A percentile compares a stretch with the other conserved stretches of the same genome.
These are phyloP conservation scores for Periplaneta americana DNA, from an alignment of 1,140 invertebrate genomes.

Conservation along the genomic window DNA sequence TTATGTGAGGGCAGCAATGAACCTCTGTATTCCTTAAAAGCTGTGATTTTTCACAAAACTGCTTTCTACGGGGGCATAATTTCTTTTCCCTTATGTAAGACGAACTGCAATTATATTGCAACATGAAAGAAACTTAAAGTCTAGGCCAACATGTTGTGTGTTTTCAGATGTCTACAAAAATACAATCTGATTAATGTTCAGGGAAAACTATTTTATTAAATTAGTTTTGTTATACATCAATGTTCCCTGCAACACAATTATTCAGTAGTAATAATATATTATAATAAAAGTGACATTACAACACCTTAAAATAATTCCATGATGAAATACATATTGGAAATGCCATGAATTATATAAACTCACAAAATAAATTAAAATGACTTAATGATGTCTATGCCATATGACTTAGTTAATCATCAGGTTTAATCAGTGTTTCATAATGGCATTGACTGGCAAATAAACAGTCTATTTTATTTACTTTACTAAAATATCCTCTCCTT, in stretches of 20 bases:
- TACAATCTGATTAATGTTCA: neutral
- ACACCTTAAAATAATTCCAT: neutral
- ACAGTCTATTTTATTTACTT: neutral
- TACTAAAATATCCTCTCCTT: neutral
- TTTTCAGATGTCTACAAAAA: too few species aligned
- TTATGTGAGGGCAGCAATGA: too few species aligned
- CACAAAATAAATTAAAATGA: neutral
- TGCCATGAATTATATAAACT: neutral
- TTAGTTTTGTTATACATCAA: neutral
- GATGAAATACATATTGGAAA: neutral
- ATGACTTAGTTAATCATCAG: neutral
- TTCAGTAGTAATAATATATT: neutral
- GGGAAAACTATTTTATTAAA: neutral
- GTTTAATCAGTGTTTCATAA: neutral
- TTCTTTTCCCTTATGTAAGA: too few species aligned
- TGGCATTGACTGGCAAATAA: neutral
- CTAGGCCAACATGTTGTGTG: too few species aligned
- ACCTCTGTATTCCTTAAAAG: too few species aligned
- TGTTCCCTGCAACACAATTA: neutral
- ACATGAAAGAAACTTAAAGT: too few species aligned
- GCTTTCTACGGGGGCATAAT: too few species aligned
- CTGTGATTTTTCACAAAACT: too few species aligned
- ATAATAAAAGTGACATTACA: neutral
- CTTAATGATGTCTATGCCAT: neutral
- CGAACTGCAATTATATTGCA: too few species aligned